A percentile compares a stretch with the other conserved stretches of the same genome.
Conservation (phyloP, 2,888 invertebrate genomes). For the Latrodectus elegans region DNA sequence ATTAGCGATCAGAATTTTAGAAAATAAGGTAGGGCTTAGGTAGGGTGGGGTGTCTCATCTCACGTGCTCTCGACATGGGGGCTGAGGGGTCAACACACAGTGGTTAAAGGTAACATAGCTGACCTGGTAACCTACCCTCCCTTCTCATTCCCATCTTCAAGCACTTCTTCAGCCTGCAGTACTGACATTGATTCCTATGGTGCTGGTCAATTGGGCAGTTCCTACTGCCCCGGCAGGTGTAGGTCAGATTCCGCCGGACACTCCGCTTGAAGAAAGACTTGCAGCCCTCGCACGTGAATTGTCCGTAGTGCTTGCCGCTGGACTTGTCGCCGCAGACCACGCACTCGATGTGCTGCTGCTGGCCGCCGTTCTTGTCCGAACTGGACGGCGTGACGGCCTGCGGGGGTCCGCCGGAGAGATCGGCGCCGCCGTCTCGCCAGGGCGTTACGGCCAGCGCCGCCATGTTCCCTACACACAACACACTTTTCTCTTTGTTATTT, state of each 20-base stretch:
- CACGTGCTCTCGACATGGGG: background rate
- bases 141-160: conserved; percentile 99
- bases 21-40: no score
- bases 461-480: conserved; percentile 18
- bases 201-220: conserved; percentile 99
- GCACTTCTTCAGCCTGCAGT: conserved; percentile 98
- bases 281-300: conserved; percentile 91
- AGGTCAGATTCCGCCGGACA: conserved; percentile 96
- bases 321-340: conserved; percentile 99
- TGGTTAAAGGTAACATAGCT: conserved; percentile 36
- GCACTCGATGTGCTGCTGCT: conserved; percentile 93
- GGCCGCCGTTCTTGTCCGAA: conserved; percentile 71
- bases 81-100: conserved; percentile 1
- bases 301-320: conserved; percentile 99
- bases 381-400: conserved; percentile 71
- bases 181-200: conserved; percentile 99
- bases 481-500: background rate
- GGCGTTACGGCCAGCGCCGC: conserved; percentile 68
- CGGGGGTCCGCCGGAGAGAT: conserved; percentile 70
- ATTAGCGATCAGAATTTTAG: no score
- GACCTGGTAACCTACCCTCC: conserved; percentile 88
- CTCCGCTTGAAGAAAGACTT: conserved; percentile 99
- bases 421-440: conserved; percentile 66
- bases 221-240: conserved; percentile 97
- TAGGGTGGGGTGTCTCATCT: no score